Conservation (phyloP, 2,797 vertebrate species). For the Pteronotus mesoamericanus region DNA sequence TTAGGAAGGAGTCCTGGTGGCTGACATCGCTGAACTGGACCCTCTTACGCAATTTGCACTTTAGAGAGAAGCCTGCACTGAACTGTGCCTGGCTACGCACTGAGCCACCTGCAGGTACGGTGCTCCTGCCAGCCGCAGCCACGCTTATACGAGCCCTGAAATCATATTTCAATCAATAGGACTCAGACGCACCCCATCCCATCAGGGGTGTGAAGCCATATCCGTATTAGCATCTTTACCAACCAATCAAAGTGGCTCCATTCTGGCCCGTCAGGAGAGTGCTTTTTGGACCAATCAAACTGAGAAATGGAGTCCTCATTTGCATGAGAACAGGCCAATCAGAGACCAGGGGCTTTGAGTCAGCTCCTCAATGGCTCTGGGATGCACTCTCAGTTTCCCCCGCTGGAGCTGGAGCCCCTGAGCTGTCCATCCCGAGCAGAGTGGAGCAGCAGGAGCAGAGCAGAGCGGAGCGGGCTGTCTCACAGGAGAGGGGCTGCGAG, state of each 20-base stretch:
- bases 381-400: not conserved
- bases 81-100: not conserved
- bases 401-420: not conserved
- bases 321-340: not conserved
- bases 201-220: not conserved
- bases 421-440: no score
- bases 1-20: not conserved
- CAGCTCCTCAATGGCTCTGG: not conserved
- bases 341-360: not conserved
- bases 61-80: not conserved
- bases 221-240: not conserved
- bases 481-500: not conserved
- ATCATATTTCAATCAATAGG: not conserved
- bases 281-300: not conserved
- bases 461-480: not conserved
- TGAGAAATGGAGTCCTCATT: not conserved
- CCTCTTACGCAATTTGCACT: not conserved
- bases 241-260: not conserved
- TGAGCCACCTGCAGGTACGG: not conserved
- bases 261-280: not conserved
- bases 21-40: not conserved
- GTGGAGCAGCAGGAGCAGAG: not conserved
- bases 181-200: not conserved
- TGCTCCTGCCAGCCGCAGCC: not conserved
- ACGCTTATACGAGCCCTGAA: not conserved